Evolutionary conservation across 2,797 vertebrate genomes (phyloP).

Genomic region (Pantherophis alleghaniensis): DNA sequence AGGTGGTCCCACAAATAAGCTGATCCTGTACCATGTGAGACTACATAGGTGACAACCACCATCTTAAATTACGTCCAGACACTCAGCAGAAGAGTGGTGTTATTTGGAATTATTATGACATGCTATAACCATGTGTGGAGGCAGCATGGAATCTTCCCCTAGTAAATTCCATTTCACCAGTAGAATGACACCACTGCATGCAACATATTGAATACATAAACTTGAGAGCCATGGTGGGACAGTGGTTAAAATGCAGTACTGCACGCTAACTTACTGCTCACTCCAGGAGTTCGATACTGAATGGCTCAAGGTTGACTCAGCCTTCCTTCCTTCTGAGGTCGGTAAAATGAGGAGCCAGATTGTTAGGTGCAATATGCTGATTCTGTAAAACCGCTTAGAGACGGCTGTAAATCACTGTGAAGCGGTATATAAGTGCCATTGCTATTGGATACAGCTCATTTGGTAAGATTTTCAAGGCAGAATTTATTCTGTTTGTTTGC

Average conservation of each 20-base stretch:
- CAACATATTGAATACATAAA: not conserved
- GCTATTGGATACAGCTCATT: not conserved
- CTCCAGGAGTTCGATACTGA: not conserved
- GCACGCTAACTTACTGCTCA: not conserved
- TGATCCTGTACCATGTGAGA: not conserved
- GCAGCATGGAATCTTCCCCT: not conserved
- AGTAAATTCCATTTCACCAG: not conserved
- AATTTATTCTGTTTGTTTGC: not conserved
- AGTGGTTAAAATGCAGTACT: not conserved
- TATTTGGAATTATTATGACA: not conserved
- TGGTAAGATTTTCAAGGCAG: not conserved
- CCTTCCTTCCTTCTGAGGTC: not conserved
- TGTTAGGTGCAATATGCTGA: no score
- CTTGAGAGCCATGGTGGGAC: not conserved
- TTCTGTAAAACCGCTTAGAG: not conserved
- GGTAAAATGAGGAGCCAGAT: not conserved
- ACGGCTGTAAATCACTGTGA: not conserved
- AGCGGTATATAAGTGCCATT: not conserved
- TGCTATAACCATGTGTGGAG: not conserved
- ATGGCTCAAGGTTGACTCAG: not conserved
- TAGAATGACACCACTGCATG: not conserved
- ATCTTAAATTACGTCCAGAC: not conserved
- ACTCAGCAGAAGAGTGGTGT: not conserved
- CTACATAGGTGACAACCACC: not conserved
- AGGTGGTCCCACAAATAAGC: not conserved